Conservation (phyloP, 2,888 invertebrate genomes). For the Drosophila nigricruria region DNA sequence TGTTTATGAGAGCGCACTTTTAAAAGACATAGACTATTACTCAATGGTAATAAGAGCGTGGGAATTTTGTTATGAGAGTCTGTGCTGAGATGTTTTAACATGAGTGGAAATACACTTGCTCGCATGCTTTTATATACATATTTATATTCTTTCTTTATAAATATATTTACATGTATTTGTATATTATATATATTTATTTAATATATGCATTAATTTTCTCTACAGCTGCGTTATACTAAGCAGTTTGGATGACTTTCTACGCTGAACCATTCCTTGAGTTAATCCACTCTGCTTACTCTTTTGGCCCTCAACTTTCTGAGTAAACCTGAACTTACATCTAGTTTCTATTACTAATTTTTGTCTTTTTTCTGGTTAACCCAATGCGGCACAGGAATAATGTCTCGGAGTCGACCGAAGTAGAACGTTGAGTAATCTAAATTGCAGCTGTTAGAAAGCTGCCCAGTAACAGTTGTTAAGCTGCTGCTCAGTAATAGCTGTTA, state of each 20-base stretch:
- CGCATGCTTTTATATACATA: background rate
- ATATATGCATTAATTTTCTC: background rate
- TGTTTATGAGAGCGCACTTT: background rate
- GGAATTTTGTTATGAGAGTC: background rate
- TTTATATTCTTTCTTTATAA: no score
- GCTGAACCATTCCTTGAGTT: background rate
- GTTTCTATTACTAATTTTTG: background rate
- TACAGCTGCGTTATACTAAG: background rate
- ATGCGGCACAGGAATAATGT: background rate
- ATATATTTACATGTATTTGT: background rate
- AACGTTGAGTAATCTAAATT: background rate
- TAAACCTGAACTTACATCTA: background rate
- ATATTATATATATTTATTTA: background rate
- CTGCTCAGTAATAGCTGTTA: no score
- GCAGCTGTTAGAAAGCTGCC: background rate
- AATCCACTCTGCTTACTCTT: background rate
- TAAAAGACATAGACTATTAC: no score
- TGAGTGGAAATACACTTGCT: background rate
- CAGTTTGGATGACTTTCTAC: background rate
- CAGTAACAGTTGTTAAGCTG: background rate
- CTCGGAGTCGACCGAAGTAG: background rate
- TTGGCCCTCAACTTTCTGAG: background rate
- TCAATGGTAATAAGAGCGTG: no score
- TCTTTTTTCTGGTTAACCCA: background rate
- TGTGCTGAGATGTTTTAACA: background rate